Base-by-base conservation (phyloP, 2,888 invertebrate species). In the Cheilosia soror region DNA sequence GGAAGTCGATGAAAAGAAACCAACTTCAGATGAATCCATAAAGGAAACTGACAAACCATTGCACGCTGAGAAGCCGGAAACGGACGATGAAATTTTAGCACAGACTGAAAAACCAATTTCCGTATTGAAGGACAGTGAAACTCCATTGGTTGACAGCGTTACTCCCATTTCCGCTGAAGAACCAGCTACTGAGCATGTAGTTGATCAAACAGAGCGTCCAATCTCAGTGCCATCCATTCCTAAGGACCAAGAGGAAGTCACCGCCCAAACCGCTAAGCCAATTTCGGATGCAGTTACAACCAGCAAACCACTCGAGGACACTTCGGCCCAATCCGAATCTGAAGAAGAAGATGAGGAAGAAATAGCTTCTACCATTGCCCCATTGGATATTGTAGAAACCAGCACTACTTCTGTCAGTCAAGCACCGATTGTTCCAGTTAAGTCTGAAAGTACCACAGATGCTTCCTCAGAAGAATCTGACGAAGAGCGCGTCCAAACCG, bases 1-100 rank as follows among this genome's bases (percentile, higher is more conserved):
- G 5, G 40, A 47, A 51, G 82, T 88, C 5, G 81, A 77, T 6
- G 62, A 29, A 13, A 49, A 53, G 15, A 75, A 78, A 63, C 60
- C 69, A 51, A 33, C 87, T 6, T 81, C 80, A 5, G 88, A 88
- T 62, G 77, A 69, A 44, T 73, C 88, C 4, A 27, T 31, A 47
- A 83, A 87, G 13, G 73, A 68, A 42, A n/a, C 15, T 47, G 68
- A 80, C 42, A 33, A 60, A 49, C 71, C 47, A 58, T 37, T 25
- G 4, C 57, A 51, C 40, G 20, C 53, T 9, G 13, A 40, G 11
- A 51, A 72, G 40, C 40, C 13, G n/a, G 40, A 77, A 29, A 29
- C n/a, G 15, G 7, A 9, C 4, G 37, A 37, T 37, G 37, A 37
- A 37, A 37, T 37, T 11, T 11, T 15, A 27, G 9, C 29, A 49